phyloP scores from a whole-genome alignment of 2,797 vertebrate species.

The Eulemur mongoz region DNA sequence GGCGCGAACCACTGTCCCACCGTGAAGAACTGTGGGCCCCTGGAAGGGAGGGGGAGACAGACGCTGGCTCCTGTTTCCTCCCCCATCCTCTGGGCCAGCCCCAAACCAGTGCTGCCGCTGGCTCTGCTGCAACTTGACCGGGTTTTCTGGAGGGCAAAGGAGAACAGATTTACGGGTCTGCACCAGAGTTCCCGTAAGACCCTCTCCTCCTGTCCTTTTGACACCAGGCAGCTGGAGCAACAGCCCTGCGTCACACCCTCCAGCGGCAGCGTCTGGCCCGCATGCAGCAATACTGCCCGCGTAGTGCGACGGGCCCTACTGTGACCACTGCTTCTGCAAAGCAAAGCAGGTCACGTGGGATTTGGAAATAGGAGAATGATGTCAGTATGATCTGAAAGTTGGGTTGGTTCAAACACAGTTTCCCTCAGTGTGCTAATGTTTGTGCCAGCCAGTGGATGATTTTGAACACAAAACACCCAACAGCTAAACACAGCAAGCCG shows the following conservation, averaged over 20 bases:
- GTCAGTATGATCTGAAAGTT: fast-evolving
- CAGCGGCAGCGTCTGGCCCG: too few species aligned
- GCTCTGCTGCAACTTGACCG: not conserved
- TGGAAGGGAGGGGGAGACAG: not conserved
- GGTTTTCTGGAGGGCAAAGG: not conserved
- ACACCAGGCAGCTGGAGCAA: not conserved
- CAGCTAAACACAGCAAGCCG: fast-evolving
- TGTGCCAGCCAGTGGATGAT: not conserved
- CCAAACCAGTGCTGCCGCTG: not conserved
- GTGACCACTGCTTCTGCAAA: not conserved
- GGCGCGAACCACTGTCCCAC: fast-evolving
- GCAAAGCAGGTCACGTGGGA: fast-evolving
- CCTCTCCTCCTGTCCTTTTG: not conserved
- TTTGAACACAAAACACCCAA: not conserved
- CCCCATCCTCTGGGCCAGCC: not conserved
- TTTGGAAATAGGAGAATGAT: not conserved
- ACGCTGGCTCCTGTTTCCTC: not conserved
- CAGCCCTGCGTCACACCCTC: not conserved
- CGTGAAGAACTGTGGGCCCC: fast-evolving
- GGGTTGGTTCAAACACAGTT: not conserved
- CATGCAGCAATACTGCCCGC: fast-evolving
- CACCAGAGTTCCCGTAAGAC: not conserved
- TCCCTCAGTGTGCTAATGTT: not conserved
- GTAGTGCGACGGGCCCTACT: fast-evolving
- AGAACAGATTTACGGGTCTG: fast-evolving